Evolutionary conservation across 2,113 vertebrate genomes (phyloP), one percentile per base, ranked within the genome.

Genomic region (Saccopteryx leptura): DNA sequence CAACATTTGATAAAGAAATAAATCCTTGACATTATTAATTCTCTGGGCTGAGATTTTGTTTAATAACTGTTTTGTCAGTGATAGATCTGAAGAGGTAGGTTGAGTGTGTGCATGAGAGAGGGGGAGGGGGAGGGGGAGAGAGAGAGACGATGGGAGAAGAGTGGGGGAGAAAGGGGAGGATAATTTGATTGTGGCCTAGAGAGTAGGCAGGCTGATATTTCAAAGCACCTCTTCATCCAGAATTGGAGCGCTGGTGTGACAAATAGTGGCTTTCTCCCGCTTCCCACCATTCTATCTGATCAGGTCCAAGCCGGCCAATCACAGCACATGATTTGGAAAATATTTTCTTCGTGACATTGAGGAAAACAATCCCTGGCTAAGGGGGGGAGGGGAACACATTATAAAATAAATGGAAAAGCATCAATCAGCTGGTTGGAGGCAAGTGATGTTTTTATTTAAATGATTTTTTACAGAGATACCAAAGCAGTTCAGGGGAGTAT

Each of bases 321-420:
- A 97, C 63, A 97, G 97, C 63, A 90, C 95, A 98, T 95, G 96
- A 98, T 98, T 97, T 97, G 91, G 97, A 94, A 98, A 98, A 98
- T 98, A 98, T 98, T 98, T 99, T 96, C 98, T 98, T 97, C 96
- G 98, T 98, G 98, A 98, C 98, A 98, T 98, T 98, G 98, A 87
- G 91, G 97, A 98, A 97, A 98, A 98, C 98, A 98, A 98, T 98
- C 97, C 97, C 97, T 98, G 97, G 98, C 96, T 97, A 58, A 1
- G 88, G 97, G 93, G 17, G 58, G 58, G 58, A 19, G 7, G 17
- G 58, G 17, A 58, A 81, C 98, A 97, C 98, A 98, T 98, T 98
- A 98, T 98, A 98, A 98, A 98, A 98, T 98, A 99, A 98, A 99
- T 98, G 98, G 98, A 98, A 99, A 98, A 97, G 97, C 98, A 98